phyloP scores from a whole-genome alignment of 2,113 vertebrate genomes.

The Petaurus breviceps region DNA sequence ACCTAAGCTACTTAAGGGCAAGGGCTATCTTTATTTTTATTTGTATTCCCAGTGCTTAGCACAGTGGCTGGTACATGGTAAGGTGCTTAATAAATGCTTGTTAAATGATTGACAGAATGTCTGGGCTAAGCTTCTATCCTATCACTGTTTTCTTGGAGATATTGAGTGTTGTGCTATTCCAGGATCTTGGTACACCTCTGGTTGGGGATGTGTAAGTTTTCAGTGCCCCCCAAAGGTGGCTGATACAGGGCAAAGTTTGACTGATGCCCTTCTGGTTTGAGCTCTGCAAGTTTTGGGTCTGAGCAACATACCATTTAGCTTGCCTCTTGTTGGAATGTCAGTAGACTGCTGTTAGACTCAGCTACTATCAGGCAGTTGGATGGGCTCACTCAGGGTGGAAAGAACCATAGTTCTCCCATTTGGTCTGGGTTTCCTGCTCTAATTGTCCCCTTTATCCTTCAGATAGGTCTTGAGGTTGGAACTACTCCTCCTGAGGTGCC shows the following conservation, averaged over 20 bases:
- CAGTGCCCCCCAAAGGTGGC: neutral
- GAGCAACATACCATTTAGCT: neutral
- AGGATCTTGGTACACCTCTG: neutral
- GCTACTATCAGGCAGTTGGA: neutral
- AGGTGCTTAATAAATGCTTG: conserved; percentile 5
- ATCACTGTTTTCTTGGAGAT: neutral
- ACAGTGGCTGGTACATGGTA: neutral
- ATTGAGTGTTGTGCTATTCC: neutral
- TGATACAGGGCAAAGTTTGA: neutral
- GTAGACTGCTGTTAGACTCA: neutral
- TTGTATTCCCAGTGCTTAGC: neutral
- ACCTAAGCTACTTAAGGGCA: neutral
- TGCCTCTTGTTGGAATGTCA: neutral
- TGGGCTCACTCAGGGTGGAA: neutral
- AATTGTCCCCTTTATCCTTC: neutral
- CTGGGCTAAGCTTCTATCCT: neutral
- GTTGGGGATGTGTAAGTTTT: neutral
- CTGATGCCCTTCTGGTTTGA: neutral
- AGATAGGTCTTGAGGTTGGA: neutral
- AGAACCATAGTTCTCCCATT: neutral
- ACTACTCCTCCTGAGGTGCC: neutral
- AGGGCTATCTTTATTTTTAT: neutral
- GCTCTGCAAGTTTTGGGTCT: neutral
- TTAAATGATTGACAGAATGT: neutral
- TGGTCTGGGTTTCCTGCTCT: neutral